Conservation (phyloP, 2,113 vertebrate genomes). For the Nematolebias whitei region DNA sequence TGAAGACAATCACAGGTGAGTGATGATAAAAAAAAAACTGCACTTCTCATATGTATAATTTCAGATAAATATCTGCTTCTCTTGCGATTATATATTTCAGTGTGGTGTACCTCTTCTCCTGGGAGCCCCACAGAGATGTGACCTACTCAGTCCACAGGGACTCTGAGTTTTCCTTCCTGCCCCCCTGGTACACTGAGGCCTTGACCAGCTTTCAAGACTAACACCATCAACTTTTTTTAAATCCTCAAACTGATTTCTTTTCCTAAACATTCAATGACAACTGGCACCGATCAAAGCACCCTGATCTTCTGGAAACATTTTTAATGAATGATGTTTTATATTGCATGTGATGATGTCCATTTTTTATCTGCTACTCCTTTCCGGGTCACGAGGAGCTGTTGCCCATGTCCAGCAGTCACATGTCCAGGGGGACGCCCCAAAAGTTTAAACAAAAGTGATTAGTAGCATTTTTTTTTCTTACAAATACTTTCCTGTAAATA, state of each 20-base stretch:
- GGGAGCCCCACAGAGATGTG: conserved; percentile 84
- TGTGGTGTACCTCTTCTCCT: conserved; percentile 85
- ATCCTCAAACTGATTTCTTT: conserved; percentile 1
- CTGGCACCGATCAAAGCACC: not conserved
- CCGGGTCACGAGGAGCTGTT: too few species aligned
- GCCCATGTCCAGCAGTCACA: too few species aligned
- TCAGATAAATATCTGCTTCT: not conserved
- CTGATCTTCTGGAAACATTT: not conserved
- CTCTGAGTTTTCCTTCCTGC: conserved; percentile 81
- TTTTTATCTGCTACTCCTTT: too few species aligned
- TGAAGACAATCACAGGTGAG: conserved; percentile 86
- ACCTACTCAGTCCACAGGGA: conserved; percentile 83
- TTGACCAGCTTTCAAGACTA: conserved; percentile 48
- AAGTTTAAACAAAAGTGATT: too few species aligned
- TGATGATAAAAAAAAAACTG: not conserved
- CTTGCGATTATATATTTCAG: conserved; percentile 59
- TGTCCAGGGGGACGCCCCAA: too few species aligned
- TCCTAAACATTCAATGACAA: not conserved
- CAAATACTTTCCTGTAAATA: conserved; percentile 40
- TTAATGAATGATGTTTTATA: not conserved
- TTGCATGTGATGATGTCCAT: too few species aligned
- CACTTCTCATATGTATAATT: not conserved
- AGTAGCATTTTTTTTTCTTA: conserved; percentile 8
- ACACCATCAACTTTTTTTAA: conserved; percentile 1
- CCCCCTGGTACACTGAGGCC: conserved; percentile 84